phyloP scores from a whole-genome alignment of 2,113 vertebrate genomes.

The Hylia prasina region DNA sequence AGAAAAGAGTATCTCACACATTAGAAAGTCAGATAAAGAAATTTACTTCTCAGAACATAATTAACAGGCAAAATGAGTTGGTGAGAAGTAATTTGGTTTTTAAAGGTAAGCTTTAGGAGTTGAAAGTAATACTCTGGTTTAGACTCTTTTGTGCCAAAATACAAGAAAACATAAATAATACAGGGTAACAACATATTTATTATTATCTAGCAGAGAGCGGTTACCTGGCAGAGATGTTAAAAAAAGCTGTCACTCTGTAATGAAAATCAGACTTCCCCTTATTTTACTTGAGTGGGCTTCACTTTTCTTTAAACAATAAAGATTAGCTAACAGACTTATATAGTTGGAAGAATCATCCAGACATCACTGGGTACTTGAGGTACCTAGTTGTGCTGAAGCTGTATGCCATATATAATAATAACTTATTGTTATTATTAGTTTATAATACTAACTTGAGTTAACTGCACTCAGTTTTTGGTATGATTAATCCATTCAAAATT shows the following conservation, averaged over 20 bases:
- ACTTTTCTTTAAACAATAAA: not conserved
- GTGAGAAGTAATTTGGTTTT: not conserved
- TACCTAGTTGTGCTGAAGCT: not conserved
- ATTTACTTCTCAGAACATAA: not conserved
- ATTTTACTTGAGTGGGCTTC: not conserved
- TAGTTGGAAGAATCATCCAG: not conserved
- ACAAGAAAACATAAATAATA: not conserved
- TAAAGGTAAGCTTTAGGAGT: not conserved
- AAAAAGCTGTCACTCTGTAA: not conserved
- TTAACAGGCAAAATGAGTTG: not conserved
- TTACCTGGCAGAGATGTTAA: not conserved
- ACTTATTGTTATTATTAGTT: too few species aligned
- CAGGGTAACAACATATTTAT: rapidly evolving
- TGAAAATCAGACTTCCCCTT: not conserved
- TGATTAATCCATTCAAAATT: not conserved
- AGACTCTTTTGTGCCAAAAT: not conserved
- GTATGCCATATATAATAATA: too few species aligned
- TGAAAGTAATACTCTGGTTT: not conserved
- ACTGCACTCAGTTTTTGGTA: not conserved
- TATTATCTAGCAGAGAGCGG: not conserved
- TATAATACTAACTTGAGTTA: too few species aligned
- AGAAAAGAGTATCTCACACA: not conserved
- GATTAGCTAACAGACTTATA: not conserved
- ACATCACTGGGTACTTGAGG: not conserved
- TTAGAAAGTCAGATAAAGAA: not conserved